Base-by-base conservation (phyloP, 1,140 invertebrate genomes). In the Carcinoscorpius rotundicauda region DNA sequence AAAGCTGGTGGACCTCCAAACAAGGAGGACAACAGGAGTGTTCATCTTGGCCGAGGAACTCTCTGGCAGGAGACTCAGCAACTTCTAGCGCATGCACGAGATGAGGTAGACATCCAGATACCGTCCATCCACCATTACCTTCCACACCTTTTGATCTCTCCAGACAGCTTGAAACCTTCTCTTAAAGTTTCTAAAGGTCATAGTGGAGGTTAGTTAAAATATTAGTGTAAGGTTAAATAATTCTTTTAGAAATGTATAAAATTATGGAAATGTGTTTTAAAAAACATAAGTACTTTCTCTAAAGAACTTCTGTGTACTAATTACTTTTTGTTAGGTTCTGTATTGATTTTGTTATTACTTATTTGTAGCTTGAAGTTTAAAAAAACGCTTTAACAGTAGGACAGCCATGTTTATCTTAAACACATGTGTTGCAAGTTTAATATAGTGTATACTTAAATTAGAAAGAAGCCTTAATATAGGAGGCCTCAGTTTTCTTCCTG, bases 41-140 rank as follows among this genome's bases (percentile, higher is more conserved):
- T 61, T 51, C 64, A 55, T 50, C 11, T 60, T 8, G 61, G 62
- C 5, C 61, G 64, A 49, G 64, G 53, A 29, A 60, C 51, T 48
- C 51, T 74, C 56, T 69, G 68, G 29, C 66, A 66, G 50, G 72
- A 75, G 59, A 67, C 71, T 3, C 70, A 72, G 49, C 64, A 66
- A 48, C 64, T 76, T 6, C 65, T 75, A 49, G 6, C 53, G 1
- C 75, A 73, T 60, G 62, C 74, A 11, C 68, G 70, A 58, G 71
- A 70, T 11, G 68, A 67, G 58, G 59, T 70, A 2, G 75, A 75
- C 68, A 51, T 71, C 10, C 70, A 71, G 51, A 76, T 89, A 59
- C 89, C 89, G 8, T 87, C 87, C 63, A 84, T 90, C 61, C 93
- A 87, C 76, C 86, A 89, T 72, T 91, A 93, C 73, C 78, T 96